These are phyloP conservation scores for Pachypsylla venusta DNA, from an alignment of 1,140 invertebrate genomes.

Conservation along the genomic window DNA sequence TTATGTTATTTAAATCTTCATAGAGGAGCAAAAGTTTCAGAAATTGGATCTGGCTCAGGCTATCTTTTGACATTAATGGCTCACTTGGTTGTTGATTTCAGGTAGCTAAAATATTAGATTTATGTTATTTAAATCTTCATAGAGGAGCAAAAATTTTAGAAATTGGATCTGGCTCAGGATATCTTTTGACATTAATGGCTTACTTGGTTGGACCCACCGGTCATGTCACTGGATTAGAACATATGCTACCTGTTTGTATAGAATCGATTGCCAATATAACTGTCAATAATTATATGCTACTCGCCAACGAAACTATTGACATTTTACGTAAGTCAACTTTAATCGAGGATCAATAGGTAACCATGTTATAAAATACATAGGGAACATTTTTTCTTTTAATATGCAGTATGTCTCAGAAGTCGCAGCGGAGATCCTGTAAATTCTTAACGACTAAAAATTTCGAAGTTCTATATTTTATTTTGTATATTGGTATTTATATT, in stretches of 20 bases:
- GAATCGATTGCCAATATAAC: background rate
- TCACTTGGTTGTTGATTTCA: conserved; percentile 52
- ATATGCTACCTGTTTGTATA: conserved; percentile 40
- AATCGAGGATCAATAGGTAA: too few species aligned
- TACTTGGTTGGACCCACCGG: conserved; percentile 67
- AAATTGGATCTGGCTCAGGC: conserved; percentile 91
- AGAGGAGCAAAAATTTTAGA: conserved; percentile 72
- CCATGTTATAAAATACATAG: too few species aligned
- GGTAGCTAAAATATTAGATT: conserved; percentile 89
- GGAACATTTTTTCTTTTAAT: too few species aligned
- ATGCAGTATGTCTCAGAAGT: too few species aligned
- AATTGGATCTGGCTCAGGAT: conserved; percentile 91
- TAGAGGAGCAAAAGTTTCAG: conserved; percentile 65
- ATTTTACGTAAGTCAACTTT: conserved; percentile 5
- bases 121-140: conserved; percentile 63
- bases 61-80: conserved; percentile 94
- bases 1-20: conserved; percentile 64
- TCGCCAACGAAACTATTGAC: background rate
- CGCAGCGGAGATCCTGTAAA: too few species aligned
- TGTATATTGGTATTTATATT: too few species aligned
- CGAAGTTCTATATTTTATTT: too few species aligned
- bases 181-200: conserved; percentile 90
- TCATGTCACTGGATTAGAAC: conserved; percentile 78
- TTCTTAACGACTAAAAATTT: too few species aligned
- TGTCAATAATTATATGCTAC: background rate